A percentile compares a stretch with the other conserved stretches of the same genome.
Evolutionary conservation across 2,797 vertebrate species (phyloP).

Genomic region (Helostoma temminkii): DNA sequence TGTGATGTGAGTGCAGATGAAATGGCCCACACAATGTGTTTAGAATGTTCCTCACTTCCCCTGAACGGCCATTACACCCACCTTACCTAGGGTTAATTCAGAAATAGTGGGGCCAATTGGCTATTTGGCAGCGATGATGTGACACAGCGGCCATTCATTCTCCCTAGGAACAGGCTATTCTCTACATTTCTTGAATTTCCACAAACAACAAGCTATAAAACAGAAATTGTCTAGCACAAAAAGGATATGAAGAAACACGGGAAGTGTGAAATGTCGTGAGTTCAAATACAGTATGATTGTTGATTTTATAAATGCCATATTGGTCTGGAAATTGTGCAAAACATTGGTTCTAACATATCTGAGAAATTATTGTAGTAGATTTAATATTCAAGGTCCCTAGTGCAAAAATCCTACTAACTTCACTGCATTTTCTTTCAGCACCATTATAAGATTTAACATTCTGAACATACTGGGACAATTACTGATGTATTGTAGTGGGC

Average conservation of each 20-base stretch:
- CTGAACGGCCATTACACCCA: slow-evolving; percentile 67
- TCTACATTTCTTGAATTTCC: slow-evolving; percentile 62
- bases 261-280: slow-evolving; percentile 29
- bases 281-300: slow-evolving; percentile 17
- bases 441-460: background rate
- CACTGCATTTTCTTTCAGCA: background rate
- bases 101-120: slow-evolving; percentile 69
- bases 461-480: too few relatives aligned
- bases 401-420: slow-evolving; percentile 9
- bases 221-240: slow-evolving; percentile 22
- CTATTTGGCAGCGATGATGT: slow-evolving; percentile 67
- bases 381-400: background rate
- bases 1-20: slow-evolving; percentile 70
- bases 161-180: slow-evolving; percentile 41
- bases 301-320: slow-evolving; percentile 19
- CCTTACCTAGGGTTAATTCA: slow-evolving; percentile 71
- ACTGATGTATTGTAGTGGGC: too few relatives aligned
- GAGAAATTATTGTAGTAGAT: background rate
- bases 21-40: slow-evolving; percentile 70
- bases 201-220: slow-evolving; percentile 48
- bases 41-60: slow-evolving; percentile 71
- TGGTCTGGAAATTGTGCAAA: background rate
- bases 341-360: background rate
- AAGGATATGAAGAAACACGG: slow-evolving; percentile 36
- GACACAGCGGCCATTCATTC: slow-evolving; percentile 59